Evolutionary conservation across 2,113 vertebrate genomes (phyloP).

Genomic region (Hyaena hyaena): DNA sequence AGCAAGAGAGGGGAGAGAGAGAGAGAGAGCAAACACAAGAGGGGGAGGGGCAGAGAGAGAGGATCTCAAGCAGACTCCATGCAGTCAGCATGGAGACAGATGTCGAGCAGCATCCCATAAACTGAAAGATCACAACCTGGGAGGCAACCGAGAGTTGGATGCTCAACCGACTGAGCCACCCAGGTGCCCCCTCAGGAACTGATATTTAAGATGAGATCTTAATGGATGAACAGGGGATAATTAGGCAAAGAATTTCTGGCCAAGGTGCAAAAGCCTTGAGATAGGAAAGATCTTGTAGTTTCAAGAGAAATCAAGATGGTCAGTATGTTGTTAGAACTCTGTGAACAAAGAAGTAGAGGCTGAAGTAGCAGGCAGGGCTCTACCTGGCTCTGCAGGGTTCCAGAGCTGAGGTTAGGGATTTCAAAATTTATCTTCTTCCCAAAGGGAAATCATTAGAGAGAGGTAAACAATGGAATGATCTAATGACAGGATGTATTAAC

Average conservation of each 20-base stretch:
- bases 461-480: not conserved
- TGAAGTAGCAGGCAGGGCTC: not conserved
- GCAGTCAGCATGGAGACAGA: too few species aligned
- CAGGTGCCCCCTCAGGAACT: not conserved
- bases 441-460: not conserved
- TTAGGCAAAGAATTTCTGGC: not conserved
- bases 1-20: too few species aligned
- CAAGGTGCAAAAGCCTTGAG: not conserved
- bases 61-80: too few species aligned
- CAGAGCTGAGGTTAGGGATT: not conserved
- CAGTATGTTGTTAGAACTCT: not conserved
- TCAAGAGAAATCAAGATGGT: slow-evolving; percentile 15
- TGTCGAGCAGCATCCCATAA: accelerated
- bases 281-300: not conserved
- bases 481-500: not conserved
- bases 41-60: too few species aligned
- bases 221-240: not conserved
- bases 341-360: not conserved
- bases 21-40: too few species aligned
- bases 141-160: too few species aligned
- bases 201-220: not conserved
- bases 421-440: not conserved
- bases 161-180: too few species aligned
- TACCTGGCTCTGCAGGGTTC: not conserved
- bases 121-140: too few species aligned